A percentile compares a stretch with the other conserved stretches of the same genome.
Conservation (phyloP, 2,888 invertebrate genomes). For the Penaeus monodon region DNA sequence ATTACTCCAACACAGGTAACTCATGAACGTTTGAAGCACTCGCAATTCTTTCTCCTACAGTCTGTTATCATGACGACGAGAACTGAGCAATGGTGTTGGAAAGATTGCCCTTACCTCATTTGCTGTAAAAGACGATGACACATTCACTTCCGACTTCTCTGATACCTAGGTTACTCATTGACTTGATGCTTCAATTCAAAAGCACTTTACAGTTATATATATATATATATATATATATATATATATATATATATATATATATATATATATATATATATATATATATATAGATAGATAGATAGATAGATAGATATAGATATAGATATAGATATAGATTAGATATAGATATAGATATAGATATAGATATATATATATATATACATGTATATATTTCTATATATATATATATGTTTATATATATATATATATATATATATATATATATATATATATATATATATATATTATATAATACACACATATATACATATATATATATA, state of each 20-base stretch:
- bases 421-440: constrained; percentile 43
- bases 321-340: constrained; percentile 27
- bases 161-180: too few species aligned
- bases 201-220: not conserved
- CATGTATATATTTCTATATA: constrained; percentile 17
- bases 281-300: constrained; percentile 32
- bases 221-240: not conserved
- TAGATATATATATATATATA: not conserved
- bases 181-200: too few species aligned
- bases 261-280: constrained; percentile 24
- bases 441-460: constrained; percentile 40
- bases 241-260: not conserved
- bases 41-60: too few species aligned
- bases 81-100: too few species aligned
- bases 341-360: constrained; percentile 25
- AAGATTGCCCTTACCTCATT: too few species aligned
- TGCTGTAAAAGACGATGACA: too few species aligned
- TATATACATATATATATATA: constrained; percentile 33
- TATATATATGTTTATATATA: constrained; percentile 33
- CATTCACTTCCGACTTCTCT: too few species aligned
- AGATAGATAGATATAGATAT: constrained; percentile 32
- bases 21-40: too few species aligned
- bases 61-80: too few species aligned
- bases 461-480: constrained; percentile 21
- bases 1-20: too few species aligned